A percentile compares a stretch with the other conserved stretches of the same genome.
Conservation (phyloP, 2,797 vertebrate species). For the Pelobates cultripes region DNA sequence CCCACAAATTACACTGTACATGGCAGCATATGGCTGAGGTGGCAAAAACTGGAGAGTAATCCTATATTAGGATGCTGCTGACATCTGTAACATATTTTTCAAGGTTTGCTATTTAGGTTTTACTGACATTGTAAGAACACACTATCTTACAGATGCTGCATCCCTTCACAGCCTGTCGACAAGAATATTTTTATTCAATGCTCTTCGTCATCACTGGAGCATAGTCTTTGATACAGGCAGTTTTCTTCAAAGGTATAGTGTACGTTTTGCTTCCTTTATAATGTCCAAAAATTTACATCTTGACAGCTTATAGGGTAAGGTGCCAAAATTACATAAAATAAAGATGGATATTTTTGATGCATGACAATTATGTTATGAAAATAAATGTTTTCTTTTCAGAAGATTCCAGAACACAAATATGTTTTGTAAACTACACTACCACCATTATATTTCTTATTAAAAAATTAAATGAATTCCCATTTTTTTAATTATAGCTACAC, state of each 20-base stretch:
- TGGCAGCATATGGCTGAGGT: conserved; percentile 49
- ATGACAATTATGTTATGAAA: not conserved
- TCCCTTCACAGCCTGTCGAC: conserved; percentile 47
- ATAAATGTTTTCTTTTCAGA: not conserved
- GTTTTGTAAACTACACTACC: no score
- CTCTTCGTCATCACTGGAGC: conserved; percentile 34
- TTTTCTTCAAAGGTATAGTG: conserved; percentile 35
- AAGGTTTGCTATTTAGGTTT: conserved; percentile 54
- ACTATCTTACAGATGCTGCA: conserved; percentile 42
- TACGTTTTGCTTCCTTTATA: conserved; percentile 29
- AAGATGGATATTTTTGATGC: not conserved
- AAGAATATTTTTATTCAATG: conserved; percentile 47
- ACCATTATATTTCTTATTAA: no score
- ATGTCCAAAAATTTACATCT: conserved; percentile 27
- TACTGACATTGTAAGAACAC: conserved; percentile 52
- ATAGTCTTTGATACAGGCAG: conserved; percentile 41
- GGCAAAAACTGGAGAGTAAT: conserved; percentile 53
- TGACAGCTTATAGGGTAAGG: not conserved
- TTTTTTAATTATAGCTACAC: no score
- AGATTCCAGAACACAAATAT: no score
- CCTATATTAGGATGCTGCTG: conserved; percentile 52
- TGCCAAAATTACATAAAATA: not conserved
- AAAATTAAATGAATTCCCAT: no score
- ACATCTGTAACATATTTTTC: conserved; percentile 53
- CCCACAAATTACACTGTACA: conserved; percentile 49